A percentile compares a stretch with the other conserved stretches of the same genome.
These are phyloP conservation scores for Rosalia funebris DNA, from an alignment of 2,888 invertebrate species.

Conservation along the genomic window DNA sequence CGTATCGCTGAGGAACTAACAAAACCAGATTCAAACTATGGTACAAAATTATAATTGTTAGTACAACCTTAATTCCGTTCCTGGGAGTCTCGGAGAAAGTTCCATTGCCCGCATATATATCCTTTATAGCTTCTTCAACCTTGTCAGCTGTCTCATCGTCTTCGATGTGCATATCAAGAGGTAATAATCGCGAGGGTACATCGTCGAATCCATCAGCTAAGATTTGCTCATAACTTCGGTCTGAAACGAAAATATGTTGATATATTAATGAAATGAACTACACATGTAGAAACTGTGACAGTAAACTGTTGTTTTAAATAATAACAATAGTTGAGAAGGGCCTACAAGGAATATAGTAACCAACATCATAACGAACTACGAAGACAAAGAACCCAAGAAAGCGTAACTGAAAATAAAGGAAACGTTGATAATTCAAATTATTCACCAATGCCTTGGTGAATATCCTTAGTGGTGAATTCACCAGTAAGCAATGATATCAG, in stretches of 20 bases:
- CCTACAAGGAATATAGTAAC: no score
- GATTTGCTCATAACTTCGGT: neutral
- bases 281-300: neutral
- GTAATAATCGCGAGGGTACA: slow-evolving; percentile 28
- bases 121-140: slow-evolving; percentile 31
- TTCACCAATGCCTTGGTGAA: no score
- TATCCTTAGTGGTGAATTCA: no score
- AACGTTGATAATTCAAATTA: no score
- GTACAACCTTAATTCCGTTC: slow-evolving; percentile 30
- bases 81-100: slow-evolving; percentile 30
- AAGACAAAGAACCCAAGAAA: no score
- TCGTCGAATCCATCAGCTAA: slow-evolving; percentile 22
- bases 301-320: neutral
- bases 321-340: no score
- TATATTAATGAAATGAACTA: no score
- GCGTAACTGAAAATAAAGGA: no score
- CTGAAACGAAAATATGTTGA: neutral
- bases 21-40: neutral
- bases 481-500: no score
- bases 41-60: neutral
- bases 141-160: slow-evolving; percentile 21
- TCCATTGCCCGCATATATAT: slow-evolving; percentile 32
- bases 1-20: slow-evolving; percentile 32
- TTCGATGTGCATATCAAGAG: slow-evolving; percentile 37
- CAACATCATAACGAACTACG: no score